Evolutionary conservation across 2,797 vertebrate genomes (phyloP).

Genomic region (Linurgus olivaceus): DNA sequence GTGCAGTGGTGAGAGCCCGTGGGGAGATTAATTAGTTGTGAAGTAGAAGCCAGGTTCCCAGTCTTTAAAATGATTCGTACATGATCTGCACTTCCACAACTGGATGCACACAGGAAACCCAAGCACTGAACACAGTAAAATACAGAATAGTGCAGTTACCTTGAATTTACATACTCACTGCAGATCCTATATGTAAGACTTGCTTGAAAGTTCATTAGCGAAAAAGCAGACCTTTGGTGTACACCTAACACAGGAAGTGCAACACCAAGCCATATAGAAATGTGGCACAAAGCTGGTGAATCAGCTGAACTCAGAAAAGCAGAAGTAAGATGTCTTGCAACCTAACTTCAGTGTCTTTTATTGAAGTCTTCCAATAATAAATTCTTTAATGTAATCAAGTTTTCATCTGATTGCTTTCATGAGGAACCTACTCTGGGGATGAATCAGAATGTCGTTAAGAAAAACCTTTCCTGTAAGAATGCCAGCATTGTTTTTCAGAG

Average conservation of each 20-base stretch:
- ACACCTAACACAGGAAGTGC: neutral
- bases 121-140: neutral
- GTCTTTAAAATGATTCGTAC: neutral
- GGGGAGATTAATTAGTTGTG: neutral
- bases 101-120: neutral
- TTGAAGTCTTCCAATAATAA: neutral
- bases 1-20: neutral
- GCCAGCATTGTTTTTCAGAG: neutral
- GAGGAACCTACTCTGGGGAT: neutral
- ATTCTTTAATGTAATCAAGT: neutral
- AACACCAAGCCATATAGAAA: neutral
- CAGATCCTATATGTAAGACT: neutral
- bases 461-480: neutral
- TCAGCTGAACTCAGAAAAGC: neutral
- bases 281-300: fast-evolving
- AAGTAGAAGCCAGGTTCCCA: neutral
- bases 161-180: neutral
- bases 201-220: neutral
- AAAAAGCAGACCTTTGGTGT: neutral
- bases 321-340: neutral
- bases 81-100: neutral
- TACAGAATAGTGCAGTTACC: neutral
- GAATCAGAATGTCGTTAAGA: neutral
- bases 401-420: neutral
- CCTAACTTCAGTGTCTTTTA: neutral